Percentiles rank a stretch among this genome's conserved stretches.
These are phyloP conservation scores for Lytechinus pictus DNA, from an alignment of 35 echinoderm and acorn worm genomes.

Conservation along the genomic window DNA sequence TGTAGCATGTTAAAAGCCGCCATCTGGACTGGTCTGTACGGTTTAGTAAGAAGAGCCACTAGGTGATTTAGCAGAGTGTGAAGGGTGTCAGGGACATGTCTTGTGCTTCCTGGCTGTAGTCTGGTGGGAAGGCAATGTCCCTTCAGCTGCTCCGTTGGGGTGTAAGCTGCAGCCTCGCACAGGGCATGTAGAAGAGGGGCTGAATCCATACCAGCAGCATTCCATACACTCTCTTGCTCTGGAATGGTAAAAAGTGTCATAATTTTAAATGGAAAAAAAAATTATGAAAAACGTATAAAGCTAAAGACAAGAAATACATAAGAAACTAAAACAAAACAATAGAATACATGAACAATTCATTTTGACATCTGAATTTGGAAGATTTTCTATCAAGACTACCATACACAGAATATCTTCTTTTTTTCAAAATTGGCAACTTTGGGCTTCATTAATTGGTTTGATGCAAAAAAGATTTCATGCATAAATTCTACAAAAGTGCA, in stretches of 20 bases:
- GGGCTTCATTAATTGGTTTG: too few species aligned
- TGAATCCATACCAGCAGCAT: neutral
- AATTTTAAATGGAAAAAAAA: neutral
- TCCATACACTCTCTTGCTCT: neutral
- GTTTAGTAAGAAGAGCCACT: conserved; percentile 47
- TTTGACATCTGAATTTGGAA: too few species aligned
- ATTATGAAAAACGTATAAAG: too few species aligned
- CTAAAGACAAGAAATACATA: too few species aligned
- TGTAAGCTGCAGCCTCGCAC: conserved; percentile 51
- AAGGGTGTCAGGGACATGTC: conserved; percentile 55
- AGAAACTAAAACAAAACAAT: too few species aligned
- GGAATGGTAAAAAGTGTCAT: neutral
- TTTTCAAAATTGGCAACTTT: too few species aligned
- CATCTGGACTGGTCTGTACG: conserved; percentile 57
- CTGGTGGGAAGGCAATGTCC: conserved; percentile 57
- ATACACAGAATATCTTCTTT: too few species aligned
- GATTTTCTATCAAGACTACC: too few species aligned
- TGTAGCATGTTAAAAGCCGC: conserved; percentile 69
- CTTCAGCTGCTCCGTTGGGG: conserved; percentile 69
- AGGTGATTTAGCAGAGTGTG: conserved; percentile 77
- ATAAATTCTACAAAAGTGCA: too few species aligned
- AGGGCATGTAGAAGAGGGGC: conserved; percentile 58
- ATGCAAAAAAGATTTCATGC: too few species aligned
- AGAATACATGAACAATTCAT: too few species aligned
- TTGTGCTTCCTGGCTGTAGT: conserved; percentile 60